Evolutionary conservation across 2,888 invertebrate genomes (phyloP).

Genomic region (Drosophila niveifrons): DNA sequence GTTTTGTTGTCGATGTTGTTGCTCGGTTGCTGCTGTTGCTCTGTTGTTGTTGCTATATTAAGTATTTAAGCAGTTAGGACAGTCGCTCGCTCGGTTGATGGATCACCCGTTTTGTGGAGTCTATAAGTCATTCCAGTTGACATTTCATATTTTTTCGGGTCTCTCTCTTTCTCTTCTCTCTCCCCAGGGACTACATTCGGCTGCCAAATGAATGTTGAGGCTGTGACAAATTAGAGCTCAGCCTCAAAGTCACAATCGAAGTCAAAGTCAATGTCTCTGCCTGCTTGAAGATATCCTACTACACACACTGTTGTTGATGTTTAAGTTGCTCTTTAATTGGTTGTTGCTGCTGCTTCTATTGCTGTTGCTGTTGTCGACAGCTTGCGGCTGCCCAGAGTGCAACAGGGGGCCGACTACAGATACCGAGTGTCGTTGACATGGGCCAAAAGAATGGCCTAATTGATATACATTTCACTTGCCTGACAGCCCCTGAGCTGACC

Average conservation of each 20-base stretch:
- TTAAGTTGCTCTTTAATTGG: constrained; percentile 50
- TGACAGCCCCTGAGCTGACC: constrained; percentile 47
- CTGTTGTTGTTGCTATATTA: constrained; percentile 54
- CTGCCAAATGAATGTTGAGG: constrained; percentile 34
- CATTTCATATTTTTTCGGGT: constrained; percentile 60
- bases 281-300: constrained; percentile 12
- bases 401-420: constrained; percentile 34
- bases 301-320: constrained; percentile 21
- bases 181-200: neutral
- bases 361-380: constrained; percentile 48
- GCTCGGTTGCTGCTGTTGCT: constrained; percentile 15
- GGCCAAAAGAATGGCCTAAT: constrained; percentile 48
- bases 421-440: constrained; percentile 56
- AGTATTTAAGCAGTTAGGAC: constrained; percentile 75
- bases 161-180: neutral
- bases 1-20: constrained; percentile 17
- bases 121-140: constrained; percentile 68
- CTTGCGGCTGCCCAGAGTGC: constrained; percentile 51
- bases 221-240: constrained; percentile 52
- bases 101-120: constrained; percentile 52
- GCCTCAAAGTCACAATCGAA: constrained; percentile 1
- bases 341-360: constrained; percentile 29
- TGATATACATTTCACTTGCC: constrained; percentile 51
- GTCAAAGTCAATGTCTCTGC: constrained; percentile 14
- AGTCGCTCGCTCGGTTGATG: constrained; percentile 44